Percentiles rank a stretch among this genome's conserved stretches.
phyloP scores from a whole-genome alignment of 1,140 invertebrate species.

The Apis mellifera region DNA sequence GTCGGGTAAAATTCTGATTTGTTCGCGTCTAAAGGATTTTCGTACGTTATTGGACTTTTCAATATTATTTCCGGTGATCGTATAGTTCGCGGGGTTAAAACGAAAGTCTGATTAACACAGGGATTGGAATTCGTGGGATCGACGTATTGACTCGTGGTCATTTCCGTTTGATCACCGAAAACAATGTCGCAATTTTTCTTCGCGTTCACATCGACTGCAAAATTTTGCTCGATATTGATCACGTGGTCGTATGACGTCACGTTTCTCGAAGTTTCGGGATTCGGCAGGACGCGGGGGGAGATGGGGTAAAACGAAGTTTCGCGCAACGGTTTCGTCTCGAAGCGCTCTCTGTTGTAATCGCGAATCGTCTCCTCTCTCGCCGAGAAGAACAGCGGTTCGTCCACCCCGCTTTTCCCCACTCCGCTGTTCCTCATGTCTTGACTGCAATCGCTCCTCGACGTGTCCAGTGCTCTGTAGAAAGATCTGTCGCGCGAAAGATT shows the following conservation, averaged over 20 bases:
- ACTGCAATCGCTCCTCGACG: neutral
- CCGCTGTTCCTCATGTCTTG: too few species aligned
- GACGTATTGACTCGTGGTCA: too few species aligned
- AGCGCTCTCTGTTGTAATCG: too few species aligned
- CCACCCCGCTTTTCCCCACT: too few species aligned
- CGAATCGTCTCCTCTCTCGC: neutral
- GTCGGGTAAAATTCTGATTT: neutral
- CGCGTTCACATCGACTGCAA: too few species aligned
- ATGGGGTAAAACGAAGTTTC: neutral
- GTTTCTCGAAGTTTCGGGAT: neutral
- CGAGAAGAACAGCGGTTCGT: conserved; percentile 3
- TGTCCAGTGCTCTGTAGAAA: neutral
- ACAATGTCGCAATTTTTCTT: too few species aligned
- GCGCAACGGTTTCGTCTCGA: neutral
- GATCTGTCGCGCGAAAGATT: too few species aligned
- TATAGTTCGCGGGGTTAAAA: neutral
- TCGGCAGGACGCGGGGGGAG: too few species aligned
- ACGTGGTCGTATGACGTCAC: neutral
- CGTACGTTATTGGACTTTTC: neutral
- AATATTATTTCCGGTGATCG: too few species aligned
- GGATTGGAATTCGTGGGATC: neutral
- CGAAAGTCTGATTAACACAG: neutral
- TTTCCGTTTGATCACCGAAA: neutral
- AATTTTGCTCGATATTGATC: neutral
- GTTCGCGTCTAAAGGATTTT: neutral